Percentiles rank a stretch among this genome's conserved stretches.
Evolutionary conservation across 2,797 vertebrate genomes (phyloP).

Genomic region (Chelon auratus): DNA sequence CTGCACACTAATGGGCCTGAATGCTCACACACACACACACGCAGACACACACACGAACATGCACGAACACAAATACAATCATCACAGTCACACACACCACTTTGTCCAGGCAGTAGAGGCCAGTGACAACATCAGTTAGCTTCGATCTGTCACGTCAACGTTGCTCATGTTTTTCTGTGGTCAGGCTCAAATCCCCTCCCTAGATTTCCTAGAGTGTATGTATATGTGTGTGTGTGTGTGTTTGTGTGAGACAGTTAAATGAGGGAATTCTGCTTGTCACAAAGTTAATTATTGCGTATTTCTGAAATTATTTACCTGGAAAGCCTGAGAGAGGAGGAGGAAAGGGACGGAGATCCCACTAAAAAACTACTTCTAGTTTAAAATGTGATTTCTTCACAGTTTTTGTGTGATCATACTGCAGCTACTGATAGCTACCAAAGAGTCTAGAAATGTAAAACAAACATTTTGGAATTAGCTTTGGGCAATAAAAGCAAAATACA

Average conservation of each 20-base stretch:
- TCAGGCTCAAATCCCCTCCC: slow-evolving; percentile 51
- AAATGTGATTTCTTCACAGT: not conserved
- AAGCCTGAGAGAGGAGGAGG: not conserved
- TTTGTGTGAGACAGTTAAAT: slow-evolving; percentile 33
- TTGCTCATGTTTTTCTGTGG: slow-evolving; percentile 67
- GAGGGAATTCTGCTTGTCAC: slow-evolving; percentile 59
- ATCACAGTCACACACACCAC: slow-evolving; percentile 68
- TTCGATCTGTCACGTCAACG: slow-evolving; percentile 71
- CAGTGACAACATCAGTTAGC: slow-evolving; percentile 80
- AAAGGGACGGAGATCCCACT: slow-evolving; percentile 10
- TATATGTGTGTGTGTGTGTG: slow-evolving; percentile 22
- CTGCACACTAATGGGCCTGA: slow-evolving; percentile 75
- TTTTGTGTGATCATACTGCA: not conserved
- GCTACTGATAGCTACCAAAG: not conserved
- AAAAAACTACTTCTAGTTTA: not conserved
- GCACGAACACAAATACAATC: slow-evolving; percentile 58
- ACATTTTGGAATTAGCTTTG: not conserved
- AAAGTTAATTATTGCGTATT: slow-evolving; percentile 28
- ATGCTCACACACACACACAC: slow-evolving; percentile 39
- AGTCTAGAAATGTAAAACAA: not conserved
- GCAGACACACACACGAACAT: slow-evolving; percentile 7
- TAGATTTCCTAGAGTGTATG: slow-evolving; percentile 36
- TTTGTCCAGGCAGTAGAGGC: slow-evolving; percentile 63
- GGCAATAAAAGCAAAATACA: too few species aligned
- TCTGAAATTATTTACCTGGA: slow-evolving; percentile 26